These are phyloP conservation scores for Thera obeliscata DNA, from an alignment of 2,888 invertebrate species.

Conservation along the genomic window DNA sequence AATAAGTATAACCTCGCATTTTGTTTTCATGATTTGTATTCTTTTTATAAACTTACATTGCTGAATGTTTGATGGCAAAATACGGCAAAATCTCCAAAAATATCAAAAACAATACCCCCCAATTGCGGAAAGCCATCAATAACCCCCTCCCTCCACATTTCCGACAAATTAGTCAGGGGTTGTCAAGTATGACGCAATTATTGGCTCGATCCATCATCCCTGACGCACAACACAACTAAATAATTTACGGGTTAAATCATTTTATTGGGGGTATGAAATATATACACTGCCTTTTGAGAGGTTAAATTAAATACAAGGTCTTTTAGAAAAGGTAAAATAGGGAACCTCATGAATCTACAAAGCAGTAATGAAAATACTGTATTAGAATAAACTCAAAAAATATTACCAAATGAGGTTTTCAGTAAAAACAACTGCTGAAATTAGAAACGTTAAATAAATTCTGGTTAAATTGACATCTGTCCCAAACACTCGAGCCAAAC, in stretches of 20 bases:
- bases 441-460: background rate
- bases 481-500: conserved; percentile 42
- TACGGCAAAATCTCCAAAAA: background rate
- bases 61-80: background rate
- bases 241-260: conserved; percentile 67
- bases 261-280: conserved; percentile 40
- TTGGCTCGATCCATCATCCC: conserved; percentile 78
- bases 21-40: too few relatives aligned
- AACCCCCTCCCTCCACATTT: conserved; percentile 52
- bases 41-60: too few relatives aligned
- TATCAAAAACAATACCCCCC: conserved; percentile 51
- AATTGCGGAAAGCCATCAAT: conserved; percentile 65
- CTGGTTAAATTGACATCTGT: conserved; percentile 31
- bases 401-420: too few relatives aligned
- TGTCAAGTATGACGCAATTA: conserved; percentile 76
- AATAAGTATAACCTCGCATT: too few relatives aligned
- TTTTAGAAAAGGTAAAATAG: too few relatives aligned
- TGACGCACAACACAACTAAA: conserved; percentile 79
- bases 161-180: conserved; percentile 66
- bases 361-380: too few relatives aligned
- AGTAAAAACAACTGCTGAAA: background rate
- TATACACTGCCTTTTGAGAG: conserved; percentile 51
- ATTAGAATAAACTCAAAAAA: too few relatives aligned
- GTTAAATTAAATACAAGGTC: conserved; percentile 1
- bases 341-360: too few relatives aligned